These are phyloP conservation scores for Albula glossodonta DNA, from an alignment of 2,113 vertebrate species.

Conservation along the genomic window DNA sequence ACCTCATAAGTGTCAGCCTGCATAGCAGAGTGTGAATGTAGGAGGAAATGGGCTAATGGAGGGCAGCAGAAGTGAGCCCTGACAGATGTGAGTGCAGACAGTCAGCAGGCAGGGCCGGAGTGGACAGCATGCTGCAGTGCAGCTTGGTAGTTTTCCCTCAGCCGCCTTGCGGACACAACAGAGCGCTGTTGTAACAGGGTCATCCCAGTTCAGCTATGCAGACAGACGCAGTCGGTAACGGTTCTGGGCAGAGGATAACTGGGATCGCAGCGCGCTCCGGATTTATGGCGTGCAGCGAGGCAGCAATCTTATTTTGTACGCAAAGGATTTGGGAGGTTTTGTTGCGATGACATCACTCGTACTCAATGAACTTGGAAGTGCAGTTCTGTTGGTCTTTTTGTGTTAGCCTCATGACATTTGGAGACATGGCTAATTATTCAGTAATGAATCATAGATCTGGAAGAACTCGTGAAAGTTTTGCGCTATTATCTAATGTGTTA, in stretches of 20 bases:
- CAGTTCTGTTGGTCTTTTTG: background rate
- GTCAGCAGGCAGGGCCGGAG: background rate
- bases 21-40: background rate
- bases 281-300: background rate
- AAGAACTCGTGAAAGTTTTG: background rate
- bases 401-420: background rate
- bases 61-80: conserved; percentile 23
- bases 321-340: conserved; percentile 13
- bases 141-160: conserved; percentile 24
- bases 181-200: conserved; percentile 44
- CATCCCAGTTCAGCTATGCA: conserved; percentile 38
- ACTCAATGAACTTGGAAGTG: background rate
- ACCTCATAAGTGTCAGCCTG: background rate
- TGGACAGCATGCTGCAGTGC: conserved; percentile 28
- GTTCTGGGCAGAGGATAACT: conserved; percentile 21
- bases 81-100: conserved; percentile 21
- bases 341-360: background rate
- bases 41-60: background rate
- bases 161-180: conserved; percentile 38
- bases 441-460: background rate
- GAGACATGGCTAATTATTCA: background rate
- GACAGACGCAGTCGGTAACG: conserved; percentile 35
- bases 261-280: background rate
- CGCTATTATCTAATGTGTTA: background rate
- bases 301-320: conserved; percentile 22